These are phyloP conservation scores for Euthynnus affinis DNA, from an alignment of 2,797 vertebrate species.

Conservation along the genomic window DNA sequence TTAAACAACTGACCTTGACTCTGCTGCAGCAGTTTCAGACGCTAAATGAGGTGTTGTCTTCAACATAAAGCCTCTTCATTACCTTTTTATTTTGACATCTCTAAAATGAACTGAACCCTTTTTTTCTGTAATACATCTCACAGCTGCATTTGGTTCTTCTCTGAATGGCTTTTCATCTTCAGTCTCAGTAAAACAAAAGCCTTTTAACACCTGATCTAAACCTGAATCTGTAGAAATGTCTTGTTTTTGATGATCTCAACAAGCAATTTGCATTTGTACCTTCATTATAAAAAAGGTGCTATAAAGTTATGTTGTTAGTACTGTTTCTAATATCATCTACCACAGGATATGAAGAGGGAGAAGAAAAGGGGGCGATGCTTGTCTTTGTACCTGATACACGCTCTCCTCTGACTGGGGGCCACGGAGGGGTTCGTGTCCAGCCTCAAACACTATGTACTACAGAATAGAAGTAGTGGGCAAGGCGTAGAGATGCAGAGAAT, in stretches of 20 bases:
- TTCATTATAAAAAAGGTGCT: constrained; percentile 24
- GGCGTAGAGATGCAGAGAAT: constrained; percentile 70
- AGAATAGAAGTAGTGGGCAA: constrained; percentile 87
- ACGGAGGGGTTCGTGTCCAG: constrained; percentile 98
- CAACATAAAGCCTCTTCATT: neutral
- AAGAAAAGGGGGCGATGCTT: constrained; percentile 74
- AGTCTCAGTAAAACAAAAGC: constrained; percentile 26
- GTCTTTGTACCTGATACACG: constrained; percentile 98
- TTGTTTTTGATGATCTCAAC: constrained; percentile 9
- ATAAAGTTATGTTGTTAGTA: constrained; percentile 57
- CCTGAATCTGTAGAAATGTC: constrained; percentile 30
- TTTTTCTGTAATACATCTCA: neutral
- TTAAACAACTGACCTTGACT: constrained; percentile 66
- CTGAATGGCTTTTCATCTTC: constrained; percentile 9
- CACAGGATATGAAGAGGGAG: constrained; percentile 62
- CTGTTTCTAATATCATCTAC: constrained; percentile 51
- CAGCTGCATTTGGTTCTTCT: constrained; percentile 10
- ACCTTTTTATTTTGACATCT: constrained; percentile 14
- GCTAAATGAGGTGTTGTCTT: neutral
- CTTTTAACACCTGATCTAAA: constrained; percentile 21
- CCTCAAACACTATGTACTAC: constrained; percentile 99
- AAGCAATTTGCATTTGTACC: constrained; percentile 26
- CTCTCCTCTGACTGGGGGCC: constrained; percentile 97
- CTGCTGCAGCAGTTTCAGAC: constrained; percentile 1
- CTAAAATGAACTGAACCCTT: constrained; percentile 5